These are phyloP conservation scores for Momotus momota DNA, from an alignment of 2,797 vertebrate genomes.

Conservation along the genomic window DNA sequence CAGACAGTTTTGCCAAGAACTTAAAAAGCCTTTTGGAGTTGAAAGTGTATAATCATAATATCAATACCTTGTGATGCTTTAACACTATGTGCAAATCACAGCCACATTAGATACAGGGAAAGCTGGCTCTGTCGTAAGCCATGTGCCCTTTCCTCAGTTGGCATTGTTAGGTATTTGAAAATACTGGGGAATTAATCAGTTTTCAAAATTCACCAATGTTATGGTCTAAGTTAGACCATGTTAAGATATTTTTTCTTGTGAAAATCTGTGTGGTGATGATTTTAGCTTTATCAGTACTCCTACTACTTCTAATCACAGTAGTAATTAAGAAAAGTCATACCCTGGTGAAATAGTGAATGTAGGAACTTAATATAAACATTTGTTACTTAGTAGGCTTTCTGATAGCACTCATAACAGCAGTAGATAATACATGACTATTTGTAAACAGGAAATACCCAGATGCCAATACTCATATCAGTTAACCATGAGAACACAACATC, in stretches of 20 bases:
- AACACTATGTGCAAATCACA: not conserved
- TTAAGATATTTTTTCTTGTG: not conserved
- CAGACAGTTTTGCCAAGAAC: not conserved
- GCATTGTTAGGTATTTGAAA: not conserved
- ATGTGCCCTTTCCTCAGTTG: not conserved
- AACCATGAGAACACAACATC: not conserved
- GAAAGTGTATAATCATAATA: not conserved
- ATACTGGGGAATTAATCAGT: not conserved
- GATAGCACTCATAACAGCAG: not conserved
- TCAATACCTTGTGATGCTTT: not conserved
- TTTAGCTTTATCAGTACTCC: not conserved
- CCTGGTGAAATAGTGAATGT: not conserved
- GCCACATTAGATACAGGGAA: not conserved
- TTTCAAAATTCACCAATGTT: not conserved
- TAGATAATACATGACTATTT: not conserved
- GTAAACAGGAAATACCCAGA: not conserved
- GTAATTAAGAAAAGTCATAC: not conserved
- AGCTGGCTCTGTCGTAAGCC: not conserved
- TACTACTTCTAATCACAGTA: not conserved
- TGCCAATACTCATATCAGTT: not conserved
- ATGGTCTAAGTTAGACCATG: not conserved
- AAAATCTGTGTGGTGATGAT: not conserved
- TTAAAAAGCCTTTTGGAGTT: not conserved
- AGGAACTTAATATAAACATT: not conserved
- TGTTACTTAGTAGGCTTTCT: not conserved